Conservation (phyloP, 1,140 invertebrate species). For the Lamellibrachia luymesi region DNA sequence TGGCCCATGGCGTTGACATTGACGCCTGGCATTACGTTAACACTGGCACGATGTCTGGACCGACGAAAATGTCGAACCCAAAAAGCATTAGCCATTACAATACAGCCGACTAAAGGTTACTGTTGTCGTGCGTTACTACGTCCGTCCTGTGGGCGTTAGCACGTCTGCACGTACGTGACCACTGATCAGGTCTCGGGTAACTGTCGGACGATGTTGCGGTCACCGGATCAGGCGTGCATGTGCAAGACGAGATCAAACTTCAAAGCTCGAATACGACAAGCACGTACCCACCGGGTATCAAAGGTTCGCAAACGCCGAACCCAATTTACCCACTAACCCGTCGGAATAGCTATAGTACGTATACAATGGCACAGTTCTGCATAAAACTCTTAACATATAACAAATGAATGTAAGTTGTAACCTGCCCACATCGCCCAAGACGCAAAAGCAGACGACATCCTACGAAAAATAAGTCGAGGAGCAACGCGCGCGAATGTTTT, state of each 20-base stretch:
- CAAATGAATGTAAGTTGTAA: background rate
- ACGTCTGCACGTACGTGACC: background rate
- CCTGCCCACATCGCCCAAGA: background rate
- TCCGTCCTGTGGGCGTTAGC: background rate
- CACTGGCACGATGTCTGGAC: too few species aligned
- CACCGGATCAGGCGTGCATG: background rate
- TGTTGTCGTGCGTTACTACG: background rate
- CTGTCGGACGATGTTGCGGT: background rate
- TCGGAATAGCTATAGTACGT: background rate
- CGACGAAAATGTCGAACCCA: too few species aligned
- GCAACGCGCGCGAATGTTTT: background rate
- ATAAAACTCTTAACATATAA: background rate
- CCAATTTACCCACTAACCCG: background rate
- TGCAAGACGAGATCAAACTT: background rate
- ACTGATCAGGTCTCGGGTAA: background rate
- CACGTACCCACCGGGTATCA: background rate
- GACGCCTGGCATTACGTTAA: too few species aligned
- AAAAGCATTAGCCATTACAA: too few species aligned
- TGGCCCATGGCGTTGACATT: too few species aligned
- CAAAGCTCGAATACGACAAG: background rate
- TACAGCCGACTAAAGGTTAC: background rate
- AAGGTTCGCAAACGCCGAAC: background rate
- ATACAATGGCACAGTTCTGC: background rate
- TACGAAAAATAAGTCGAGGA: background rate
- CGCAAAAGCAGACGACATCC: background rate